A percentile compares a stretch with the other conserved stretches of the same genome.
Evolutionary conservation across 2,888 invertebrate species (phyloP).

Genomic region (Melanargia galathea): DNA sequence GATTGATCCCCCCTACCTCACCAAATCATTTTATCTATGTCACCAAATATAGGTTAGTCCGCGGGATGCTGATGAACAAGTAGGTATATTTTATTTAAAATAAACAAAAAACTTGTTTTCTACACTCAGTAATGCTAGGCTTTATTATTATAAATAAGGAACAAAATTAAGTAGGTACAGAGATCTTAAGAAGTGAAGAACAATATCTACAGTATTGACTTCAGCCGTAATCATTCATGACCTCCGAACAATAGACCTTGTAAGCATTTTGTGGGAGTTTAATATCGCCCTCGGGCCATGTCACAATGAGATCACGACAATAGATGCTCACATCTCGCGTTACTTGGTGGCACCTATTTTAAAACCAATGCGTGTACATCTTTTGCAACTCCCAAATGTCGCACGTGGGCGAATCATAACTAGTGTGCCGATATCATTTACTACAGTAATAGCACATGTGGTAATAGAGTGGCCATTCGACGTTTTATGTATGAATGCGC

Average conservation of each 20-base stretch:
- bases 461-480: too few species aligned
- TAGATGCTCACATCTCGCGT: slow-evolving; percentile 46
- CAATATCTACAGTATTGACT: neutral
- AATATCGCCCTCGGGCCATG: slow-evolving; percentile 24
- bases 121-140: too few species aligned
- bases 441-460: too few species aligned
- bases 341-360: slow-evolving; percentile 50
- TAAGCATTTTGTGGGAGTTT: slow-evolving; percentile 24
- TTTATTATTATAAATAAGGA: too few species aligned
- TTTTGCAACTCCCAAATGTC: slow-evolving; percentile 40
- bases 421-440: neutral
- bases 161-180: too few species aligned
- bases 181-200: neutral
- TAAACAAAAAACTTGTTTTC: too few species aligned
- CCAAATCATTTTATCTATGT: too few species aligned
- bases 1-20: too few species aligned
- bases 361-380: slow-evolving; percentile 41
- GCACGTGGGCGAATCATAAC: slow-evolving; percentile 53
- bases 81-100: too few species aligned
- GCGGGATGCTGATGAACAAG: too few species aligned
- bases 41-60: too few species aligned
- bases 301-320: slow-evolving; percentile 45
- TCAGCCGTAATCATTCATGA: neutral
- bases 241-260: slow-evolving; percentile 18
- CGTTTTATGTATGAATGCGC: too few species aligned